Conservation (phyloP, 2,888 invertebrate species). For the Tigriopus californicus region DNA sequence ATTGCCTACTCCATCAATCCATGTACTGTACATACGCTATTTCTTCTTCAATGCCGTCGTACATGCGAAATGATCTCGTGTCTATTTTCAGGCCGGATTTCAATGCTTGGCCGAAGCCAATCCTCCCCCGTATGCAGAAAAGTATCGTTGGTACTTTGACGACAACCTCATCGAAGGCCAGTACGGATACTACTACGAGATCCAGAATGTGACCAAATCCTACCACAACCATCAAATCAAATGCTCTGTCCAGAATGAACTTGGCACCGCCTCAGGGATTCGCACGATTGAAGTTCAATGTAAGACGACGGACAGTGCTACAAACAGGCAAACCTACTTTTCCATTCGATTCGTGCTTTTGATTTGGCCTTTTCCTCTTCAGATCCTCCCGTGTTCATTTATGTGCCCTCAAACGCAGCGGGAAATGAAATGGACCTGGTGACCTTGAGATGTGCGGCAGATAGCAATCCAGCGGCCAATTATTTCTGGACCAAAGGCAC, state of each 20-base stretch:
- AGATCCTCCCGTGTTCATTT: conserved; percentile 1
- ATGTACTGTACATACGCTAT: neutral
- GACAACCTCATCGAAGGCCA: conserved; percentile 1
- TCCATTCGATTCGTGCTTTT: neutral
- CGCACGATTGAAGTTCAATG: conserved; percentile 7
- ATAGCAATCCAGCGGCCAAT: conserved; percentile 7
- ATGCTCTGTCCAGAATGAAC: conserved; percentile 3
- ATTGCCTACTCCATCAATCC: too few species aligned
- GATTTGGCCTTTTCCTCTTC: neutral
- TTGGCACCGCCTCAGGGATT: conserved; percentile 5
- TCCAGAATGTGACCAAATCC: conserved; percentile 3
- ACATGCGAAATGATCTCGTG: too few species aligned
- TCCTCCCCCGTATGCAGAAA: conserved; percentile 1
- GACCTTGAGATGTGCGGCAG: neutral
- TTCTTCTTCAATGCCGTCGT: neutral
- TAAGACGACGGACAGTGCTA: neutral
- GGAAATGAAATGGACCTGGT: neutral
- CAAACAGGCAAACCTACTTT: neutral
- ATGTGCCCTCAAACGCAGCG: neutral
- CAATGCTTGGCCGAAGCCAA: conserved; percentile 8
- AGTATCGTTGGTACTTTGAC: conserved; percentile 8
- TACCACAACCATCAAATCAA: conserved; percentile 7
- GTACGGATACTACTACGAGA: conserved; percentile 10
- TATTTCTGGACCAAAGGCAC: conserved; percentile 7
- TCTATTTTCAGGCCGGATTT: neutral